Conservation (phyloP, 2,797 vertebrate genomes). For the Platyrinchus mystaceus region DNA sequence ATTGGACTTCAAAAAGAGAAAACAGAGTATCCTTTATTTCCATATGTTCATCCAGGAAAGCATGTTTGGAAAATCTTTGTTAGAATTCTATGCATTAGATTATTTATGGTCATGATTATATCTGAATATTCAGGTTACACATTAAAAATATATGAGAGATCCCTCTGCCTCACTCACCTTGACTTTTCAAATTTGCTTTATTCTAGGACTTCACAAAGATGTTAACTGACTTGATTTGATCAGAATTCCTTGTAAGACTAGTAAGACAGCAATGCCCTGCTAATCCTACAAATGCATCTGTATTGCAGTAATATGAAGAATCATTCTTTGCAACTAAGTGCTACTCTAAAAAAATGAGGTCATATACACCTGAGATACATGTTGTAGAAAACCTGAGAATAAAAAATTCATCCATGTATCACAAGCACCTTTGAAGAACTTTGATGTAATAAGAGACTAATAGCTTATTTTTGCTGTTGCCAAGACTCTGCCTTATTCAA, state of each 20-base stretch:
- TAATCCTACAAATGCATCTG: background rate
- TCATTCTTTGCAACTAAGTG: background rate
- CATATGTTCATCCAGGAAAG: background rate
- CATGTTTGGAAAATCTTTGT: background rate
- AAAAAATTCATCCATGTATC: background rate
- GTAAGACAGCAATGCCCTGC: background rate
- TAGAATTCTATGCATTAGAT: background rate
- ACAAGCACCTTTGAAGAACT: background rate
- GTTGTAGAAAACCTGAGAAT: background rate
- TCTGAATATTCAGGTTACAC: background rate
- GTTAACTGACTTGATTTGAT: background rate
- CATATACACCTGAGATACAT: background rate
- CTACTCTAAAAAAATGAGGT: background rate
- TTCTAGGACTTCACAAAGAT: background rate
- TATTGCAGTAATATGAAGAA: background rate
- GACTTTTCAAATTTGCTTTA: background rate
- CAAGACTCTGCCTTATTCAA: background rate
- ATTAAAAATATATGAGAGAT: background rate
- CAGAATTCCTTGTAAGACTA: background rate
- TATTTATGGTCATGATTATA: background rate
- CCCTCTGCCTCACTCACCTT: background rate
- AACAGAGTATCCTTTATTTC: background rate
- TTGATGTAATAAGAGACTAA: background rate
- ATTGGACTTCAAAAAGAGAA: background rate
- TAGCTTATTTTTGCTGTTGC: background rate